Conservation (phyloP, 1,140 invertebrate species). For the Sarcophaga peregrina region DNA sequence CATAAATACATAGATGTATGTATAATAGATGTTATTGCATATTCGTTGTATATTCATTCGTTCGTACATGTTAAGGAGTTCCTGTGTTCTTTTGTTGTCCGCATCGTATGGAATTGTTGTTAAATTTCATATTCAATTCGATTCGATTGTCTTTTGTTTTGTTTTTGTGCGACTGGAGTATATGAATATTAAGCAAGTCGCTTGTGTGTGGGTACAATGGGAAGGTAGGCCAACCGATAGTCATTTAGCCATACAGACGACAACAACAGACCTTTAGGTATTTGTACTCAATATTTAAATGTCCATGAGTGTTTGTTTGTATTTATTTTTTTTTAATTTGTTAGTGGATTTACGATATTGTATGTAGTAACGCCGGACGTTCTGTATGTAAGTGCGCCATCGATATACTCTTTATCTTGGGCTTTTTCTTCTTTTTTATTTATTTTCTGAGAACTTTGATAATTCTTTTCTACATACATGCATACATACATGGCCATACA, state of each 20-base stretch:
- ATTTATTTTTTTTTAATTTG: not conserved
- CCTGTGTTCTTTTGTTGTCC: not conserved
- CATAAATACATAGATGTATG: too few relatives aligned
- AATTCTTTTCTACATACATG: not conserved
- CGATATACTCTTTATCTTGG: not conserved
- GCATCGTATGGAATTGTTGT: not conserved
- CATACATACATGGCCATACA: not conserved
- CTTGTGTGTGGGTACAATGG: not conserved
- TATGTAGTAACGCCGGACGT: slow-evolving; percentile 22
- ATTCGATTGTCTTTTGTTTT: too few relatives aligned
- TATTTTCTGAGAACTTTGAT: not conserved
- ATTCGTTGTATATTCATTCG: not conserved
- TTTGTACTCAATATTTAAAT: slow-evolving; percentile 9
- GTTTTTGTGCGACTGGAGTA: too few relatives aligned
- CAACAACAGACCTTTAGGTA: not conserved
- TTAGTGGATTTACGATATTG: not conserved
- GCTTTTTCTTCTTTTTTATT: too few relatives aligned
- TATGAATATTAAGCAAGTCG: not conserved
- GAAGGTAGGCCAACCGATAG: too few relatives aligned
- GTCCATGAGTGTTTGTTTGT: not conserved
- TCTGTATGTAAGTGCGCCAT: not conserved
- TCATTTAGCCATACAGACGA: too few relatives aligned
- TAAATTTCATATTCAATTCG: not conserved
- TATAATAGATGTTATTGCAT: too few relatives aligned
- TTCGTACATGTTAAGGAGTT: slow-evolving; percentile 9